phyloP scores from a whole-genome alignment of 2,888 invertebrate genomes.

The Hetaerina titia region DNA sequence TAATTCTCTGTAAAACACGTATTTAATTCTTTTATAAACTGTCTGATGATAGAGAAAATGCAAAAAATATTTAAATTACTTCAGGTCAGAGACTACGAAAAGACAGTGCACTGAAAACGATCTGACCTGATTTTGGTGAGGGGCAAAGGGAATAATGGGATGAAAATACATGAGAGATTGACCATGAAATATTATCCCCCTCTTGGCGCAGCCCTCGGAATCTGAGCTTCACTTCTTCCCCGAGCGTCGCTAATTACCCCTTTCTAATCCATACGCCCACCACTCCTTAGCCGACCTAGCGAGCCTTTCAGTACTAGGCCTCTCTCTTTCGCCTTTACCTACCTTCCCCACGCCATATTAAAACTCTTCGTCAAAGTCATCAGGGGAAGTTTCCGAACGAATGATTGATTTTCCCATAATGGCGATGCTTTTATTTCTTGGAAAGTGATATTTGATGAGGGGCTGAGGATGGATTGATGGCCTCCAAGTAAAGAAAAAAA shows the following conservation, averaged over 20 bases:
- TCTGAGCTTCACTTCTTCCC: not conserved
- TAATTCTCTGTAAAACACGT: too few relatives aligned
- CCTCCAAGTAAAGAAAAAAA: not conserved
- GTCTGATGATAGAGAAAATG: too few relatives aligned
- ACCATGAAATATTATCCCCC: slow-evolving; percentile 6
- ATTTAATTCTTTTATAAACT: too few relatives aligned
- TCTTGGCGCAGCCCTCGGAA: not conserved
- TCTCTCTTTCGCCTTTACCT: not conserved
- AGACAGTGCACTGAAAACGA: not conserved
- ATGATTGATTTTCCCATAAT: slow-evolving; percentile 35
- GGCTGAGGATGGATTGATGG: slow-evolving; percentile 21
- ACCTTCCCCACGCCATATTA: slow-evolving; percentile 1
- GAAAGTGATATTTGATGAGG: slow-evolving; percentile 35
- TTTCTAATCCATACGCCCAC: not conserved
- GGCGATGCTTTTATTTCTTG: slow-evolving; percentile 4
- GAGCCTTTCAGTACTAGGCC: not conserved
- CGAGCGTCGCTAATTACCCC: slow-evolving; percentile 11
- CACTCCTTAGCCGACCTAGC: not conserved
- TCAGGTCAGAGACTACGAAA: too few relatives aligned
- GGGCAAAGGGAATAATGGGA: not conserved
- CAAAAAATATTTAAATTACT: too few relatives aligned
- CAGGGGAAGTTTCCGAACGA: slow-evolving; percentile 29
- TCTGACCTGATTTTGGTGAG: not conserved
- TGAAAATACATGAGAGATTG: slow-evolving; percentile 18
- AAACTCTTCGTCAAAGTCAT: slow-evolving; percentile 35